Evolutionary conservation across 2,797 vertebrate species (phyloP).

Genomic region (Gymnoscopelus braueri): DNA sequence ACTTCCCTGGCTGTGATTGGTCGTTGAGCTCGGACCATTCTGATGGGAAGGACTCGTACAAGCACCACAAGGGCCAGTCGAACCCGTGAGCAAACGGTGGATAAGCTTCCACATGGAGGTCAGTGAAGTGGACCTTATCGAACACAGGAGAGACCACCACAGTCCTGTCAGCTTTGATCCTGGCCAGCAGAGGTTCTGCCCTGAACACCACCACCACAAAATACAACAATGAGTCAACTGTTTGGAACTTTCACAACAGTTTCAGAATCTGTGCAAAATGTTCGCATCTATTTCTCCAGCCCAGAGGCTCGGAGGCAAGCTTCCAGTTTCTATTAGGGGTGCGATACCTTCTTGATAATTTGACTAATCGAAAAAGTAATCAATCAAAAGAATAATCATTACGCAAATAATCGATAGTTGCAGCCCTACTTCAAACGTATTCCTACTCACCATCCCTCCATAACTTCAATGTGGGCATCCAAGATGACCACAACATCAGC

Average conservation of each 20-base stretch:
- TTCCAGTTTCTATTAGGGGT: no score
- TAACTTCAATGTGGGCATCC: slow-evolving; percentile 83
- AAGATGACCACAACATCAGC: slow-evolving; percentile 81
- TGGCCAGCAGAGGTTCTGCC: slow-evolving; percentile 80
- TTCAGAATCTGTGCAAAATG: no score
- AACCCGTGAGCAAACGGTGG: slow-evolving; percentile 68
- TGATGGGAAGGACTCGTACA: slow-evolving; percentile 60
- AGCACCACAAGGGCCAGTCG: slow-evolving; percentile 82
- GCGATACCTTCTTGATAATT: no score
- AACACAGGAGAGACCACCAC: slow-evolving; percentile 80
- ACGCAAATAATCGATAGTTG: no score
- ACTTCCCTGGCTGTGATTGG: slow-evolving; percentile 76
- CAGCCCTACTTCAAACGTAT: neutral
- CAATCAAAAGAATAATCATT: no score
- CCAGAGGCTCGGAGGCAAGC: no score
- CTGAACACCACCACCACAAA: slow-evolving; percentile 38
- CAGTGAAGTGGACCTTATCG: slow-evolving; percentile 76
- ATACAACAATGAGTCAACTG: no score
- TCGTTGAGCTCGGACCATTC: slow-evolving; percentile 71
- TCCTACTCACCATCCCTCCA: slow-evolving; percentile 57
- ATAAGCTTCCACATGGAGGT: slow-evolving; percentile 68
- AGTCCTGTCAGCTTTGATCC: slow-evolving; percentile 78
- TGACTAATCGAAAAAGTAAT: no score
- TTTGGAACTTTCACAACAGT: no score
- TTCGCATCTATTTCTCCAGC: no score